These are phyloP conservation scores for Sebastes itinus DNA, from an alignment of 2,797 vertebrate genomes.

Conservation along the genomic window DNA sequence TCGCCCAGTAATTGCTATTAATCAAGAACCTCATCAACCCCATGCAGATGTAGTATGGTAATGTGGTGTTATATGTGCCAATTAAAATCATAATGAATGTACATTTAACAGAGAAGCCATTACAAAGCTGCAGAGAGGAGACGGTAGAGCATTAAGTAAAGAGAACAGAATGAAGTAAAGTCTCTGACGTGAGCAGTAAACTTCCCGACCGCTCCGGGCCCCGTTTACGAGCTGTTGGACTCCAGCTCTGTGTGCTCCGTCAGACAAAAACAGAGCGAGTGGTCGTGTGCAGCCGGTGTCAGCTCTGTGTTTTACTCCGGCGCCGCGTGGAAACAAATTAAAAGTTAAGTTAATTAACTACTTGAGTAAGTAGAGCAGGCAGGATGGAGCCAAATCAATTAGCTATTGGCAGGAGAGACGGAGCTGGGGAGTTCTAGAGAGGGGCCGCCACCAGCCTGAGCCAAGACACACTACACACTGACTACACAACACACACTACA, in stretches of 20 bases:
- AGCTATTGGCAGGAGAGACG: constrained; percentile 75
- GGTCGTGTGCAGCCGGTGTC: constrained; percentile 41
- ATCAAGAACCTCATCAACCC: constrained; percentile 67
- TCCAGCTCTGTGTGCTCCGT: constrained; percentile 13
- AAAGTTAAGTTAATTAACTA: constrained; percentile 81
- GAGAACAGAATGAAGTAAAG: background rate
- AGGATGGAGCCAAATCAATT: constrained; percentile 79
- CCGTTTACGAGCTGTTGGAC: background rate
- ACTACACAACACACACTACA: background rate
- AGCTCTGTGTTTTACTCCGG: constrained; percentile 48
- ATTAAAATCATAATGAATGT: constrained; percentile 48
- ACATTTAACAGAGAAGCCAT: constrained; percentile 14
- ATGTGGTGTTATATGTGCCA: constrained; percentile 35
- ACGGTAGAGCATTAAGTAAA: background rate
- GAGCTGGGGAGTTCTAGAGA: constrained; percentile 42
- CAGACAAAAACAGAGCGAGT: constrained; percentile 30
- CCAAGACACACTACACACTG: constrained; percentile 26
- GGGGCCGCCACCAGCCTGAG: constrained; percentile 25
- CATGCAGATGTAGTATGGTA: constrained; percentile 46
- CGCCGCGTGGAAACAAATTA: constrained; percentile 66
- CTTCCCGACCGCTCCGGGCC: background rate
- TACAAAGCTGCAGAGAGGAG: background rate
- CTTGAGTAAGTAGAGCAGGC: constrained; percentile 75
- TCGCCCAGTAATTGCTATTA: constrained; percentile 42
- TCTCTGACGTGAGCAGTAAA: no score